Evolutionary conservation across 2,888 invertebrate genomes (phyloP).

Genomic region (Vesta saturnalis): DNA sequence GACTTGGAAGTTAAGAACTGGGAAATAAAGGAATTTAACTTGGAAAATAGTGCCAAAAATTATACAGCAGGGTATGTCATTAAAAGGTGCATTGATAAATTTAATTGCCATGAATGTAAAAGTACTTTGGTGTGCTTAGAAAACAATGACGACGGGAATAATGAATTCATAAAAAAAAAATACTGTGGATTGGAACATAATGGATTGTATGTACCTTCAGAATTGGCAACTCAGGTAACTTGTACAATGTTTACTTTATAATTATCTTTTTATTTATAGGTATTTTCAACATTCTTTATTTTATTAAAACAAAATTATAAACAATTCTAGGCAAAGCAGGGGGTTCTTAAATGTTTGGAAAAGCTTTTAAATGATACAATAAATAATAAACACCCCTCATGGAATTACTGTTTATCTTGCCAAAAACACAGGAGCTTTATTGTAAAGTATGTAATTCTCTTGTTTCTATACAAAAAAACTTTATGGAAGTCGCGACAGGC

Average conservation of each 20-base stretch:
- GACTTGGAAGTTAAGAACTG: background rate
- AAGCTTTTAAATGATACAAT: background rate
- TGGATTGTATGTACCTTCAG: conserved; percentile 6
- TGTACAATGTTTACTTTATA: background rate
- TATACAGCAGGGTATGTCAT: too few species aligned
- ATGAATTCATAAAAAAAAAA: conserved; percentile 2
- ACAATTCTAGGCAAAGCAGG: background rate
- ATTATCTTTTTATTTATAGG: background rate
- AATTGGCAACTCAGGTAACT: conserved; percentile 7
- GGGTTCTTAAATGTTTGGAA: conserved; percentile 3
- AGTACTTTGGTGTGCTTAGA: background rate
- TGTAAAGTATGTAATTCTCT: background rate
- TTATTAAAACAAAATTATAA: conserved; percentile 5
- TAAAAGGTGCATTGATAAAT: too few species aligned
- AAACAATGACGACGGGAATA: background rate
- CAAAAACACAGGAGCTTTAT: background rate
- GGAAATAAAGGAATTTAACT: too few species aligned
- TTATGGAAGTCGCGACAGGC: conserved; percentile 8
- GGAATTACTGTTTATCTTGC: background rate
- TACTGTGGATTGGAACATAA: too few species aligned
- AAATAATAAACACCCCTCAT: background rate
- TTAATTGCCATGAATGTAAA: too few species aligned
- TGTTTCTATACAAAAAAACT: conserved; percentile 9
- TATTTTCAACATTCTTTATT: background rate
- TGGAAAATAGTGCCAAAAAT: too few species aligned